A percentile compares a stretch with the other conserved stretches of the same genome.
Conservation (phyloP, 2,113 vertebrate species). For the Dryoscopus gambensis region DNA sequence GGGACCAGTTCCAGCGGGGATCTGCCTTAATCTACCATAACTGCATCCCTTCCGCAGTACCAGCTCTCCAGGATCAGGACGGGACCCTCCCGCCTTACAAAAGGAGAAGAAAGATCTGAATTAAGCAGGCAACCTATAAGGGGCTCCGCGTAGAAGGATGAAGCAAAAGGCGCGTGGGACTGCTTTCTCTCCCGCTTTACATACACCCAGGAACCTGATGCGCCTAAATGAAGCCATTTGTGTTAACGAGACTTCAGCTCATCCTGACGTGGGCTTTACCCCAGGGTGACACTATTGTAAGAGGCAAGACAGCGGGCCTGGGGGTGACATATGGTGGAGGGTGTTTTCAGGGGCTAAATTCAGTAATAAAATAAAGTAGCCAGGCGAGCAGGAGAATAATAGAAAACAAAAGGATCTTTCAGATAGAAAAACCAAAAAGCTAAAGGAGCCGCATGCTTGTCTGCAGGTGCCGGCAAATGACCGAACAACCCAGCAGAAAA, state of each 20-base stretch:
- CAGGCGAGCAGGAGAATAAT: conserved; percentile 43
- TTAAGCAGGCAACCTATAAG: background rate
- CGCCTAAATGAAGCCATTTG: conserved; percentile 39
- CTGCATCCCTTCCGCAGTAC: rapidly evolving
- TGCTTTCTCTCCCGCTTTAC: background rate
- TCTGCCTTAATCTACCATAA: background rate
- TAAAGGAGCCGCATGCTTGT: background rate
- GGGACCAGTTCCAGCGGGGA: background rate
- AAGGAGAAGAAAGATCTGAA: background rate
- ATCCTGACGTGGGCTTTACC: background rate
- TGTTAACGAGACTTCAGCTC: background rate
- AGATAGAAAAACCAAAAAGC: background rate
- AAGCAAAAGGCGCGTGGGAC: background rate
- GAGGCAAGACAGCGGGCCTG: background rate
- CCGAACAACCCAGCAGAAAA: background rate
- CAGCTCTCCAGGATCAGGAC: background rate
- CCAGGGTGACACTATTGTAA: conserved; percentile 44
- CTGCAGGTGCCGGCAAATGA: background rate
- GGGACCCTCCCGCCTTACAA: background rate
- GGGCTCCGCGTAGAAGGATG: background rate
- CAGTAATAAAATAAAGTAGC: conserved; percentile 55
- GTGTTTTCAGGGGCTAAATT: conserved; percentile 43
- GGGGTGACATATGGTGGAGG: conserved; percentile 68
- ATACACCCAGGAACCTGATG: background rate
- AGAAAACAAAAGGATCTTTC: conserved; percentile 68